Evolutionary conservation across 2,113 vertebrate genomes (phyloP), one percentile per base, ranked within the genome.

Genomic region (Lamprologus lemairii): DNA sequence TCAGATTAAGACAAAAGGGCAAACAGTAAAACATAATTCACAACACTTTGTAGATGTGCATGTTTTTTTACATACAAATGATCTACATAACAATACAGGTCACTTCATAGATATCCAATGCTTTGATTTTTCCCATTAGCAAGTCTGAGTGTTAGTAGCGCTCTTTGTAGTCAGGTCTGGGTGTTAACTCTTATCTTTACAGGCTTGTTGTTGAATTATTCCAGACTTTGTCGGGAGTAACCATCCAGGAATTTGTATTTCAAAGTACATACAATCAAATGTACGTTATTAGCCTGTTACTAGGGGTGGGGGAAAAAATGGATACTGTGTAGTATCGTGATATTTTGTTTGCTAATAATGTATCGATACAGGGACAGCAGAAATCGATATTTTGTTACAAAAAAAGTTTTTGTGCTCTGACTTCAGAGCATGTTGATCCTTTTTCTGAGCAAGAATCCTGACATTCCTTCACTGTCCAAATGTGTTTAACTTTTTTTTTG

Each of bases 101-200:
- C 26, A 40, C 63, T 40, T 0, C 33, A 68, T 37, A 0, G 19
- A 8, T 68, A 21, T 40, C 63, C 11, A 37, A 5, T n/a, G 19
- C 65, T 21, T 40, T 71, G 65, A 21, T 9, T 71, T 40, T 42
- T 42, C 7, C 35, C 65, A 71, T 13, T 23, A 40, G 35, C 65
- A 6, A 23, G 11, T 42, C 65, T 40, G 35, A 23, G 65, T 42
- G n/a, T 71, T 14, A 23, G n/a, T 14, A 21, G 65, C 3, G 2
- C 35, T 42, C 12, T 71, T 13, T 71, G 65, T 71, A 71, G 65
- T 40, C n/a, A 42, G n/a, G 65, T 42, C 21, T 23, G n/a, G n/a
- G 7, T 42, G n/a, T 71, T 6, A 45, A 42, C n/a, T 42, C 37
- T 33, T 33, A 42, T 71, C 65, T 71, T 73, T 45, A 7, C 65